Conservation (phyloP, 2,888 invertebrate species). For the Tinea trinotella region DNA sequence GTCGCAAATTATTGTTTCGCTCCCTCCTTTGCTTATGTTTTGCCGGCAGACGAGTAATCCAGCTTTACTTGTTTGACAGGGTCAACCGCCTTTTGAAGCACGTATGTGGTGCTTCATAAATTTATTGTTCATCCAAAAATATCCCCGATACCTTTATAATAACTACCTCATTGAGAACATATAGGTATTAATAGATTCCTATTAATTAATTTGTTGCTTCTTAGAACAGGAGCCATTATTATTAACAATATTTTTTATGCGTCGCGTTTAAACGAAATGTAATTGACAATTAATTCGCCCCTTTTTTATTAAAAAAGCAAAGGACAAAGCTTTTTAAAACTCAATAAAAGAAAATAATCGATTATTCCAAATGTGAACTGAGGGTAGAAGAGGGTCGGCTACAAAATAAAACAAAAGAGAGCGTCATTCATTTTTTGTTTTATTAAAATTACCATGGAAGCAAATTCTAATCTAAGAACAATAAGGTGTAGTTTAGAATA, state of each 20-base stretch:
- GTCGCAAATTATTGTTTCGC: neutral
- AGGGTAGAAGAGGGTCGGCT: neutral
- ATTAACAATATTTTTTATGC: too few relatives aligned
- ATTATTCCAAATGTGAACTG: neutral
- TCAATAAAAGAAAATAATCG: neutral
- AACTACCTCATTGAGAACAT: too few relatives aligned
- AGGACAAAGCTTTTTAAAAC: neutral
- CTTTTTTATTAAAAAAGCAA: too few relatives aligned
- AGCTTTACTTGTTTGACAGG: slow-evolving; percentile 8
- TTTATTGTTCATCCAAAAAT: neutral
- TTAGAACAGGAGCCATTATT: too few relatives aligned
- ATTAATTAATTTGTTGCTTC: too few relatives aligned
- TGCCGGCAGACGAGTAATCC: neutral
- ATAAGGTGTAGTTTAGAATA: slow-evolving; percentile 3
- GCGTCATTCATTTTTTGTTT: neutral
- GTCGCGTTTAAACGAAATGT: too few relatives aligned
- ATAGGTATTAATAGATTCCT: too few relatives aligned
- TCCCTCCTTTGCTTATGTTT: neutral
- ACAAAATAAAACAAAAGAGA: neutral
- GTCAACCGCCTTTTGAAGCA: neutral
- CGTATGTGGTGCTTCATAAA: neutral
- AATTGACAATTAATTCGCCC: too few relatives aligned
- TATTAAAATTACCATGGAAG: neutral
- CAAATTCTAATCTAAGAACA: neutral
- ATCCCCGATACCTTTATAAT: too few relatives aligned